phyloP scores from a whole-genome alignment of 2,888 invertebrate genomes.

The Cheilosia vulpina region DNA sequence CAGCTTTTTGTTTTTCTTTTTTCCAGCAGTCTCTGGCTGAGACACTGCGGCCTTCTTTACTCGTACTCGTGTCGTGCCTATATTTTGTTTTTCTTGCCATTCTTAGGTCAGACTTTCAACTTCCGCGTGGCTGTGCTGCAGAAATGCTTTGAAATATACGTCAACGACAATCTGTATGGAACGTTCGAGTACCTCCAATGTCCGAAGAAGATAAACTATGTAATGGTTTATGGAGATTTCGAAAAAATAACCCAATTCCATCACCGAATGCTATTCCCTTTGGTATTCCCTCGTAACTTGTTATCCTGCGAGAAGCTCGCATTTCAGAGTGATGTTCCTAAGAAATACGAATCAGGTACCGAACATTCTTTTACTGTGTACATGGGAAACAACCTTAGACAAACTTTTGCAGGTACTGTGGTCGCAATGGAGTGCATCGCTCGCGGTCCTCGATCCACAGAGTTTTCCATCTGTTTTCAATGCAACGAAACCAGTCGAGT shows the following conservation, averaged over 20 bases:
- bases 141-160: constrained; percentile 83
- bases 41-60: not conserved
- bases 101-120: constrained; percentile 80
- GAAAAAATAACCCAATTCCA: constrained; percentile 83
- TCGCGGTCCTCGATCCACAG: constrained; percentile 81
- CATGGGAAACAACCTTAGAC: not conserved
- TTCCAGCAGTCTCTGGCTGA: not conserved
- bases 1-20: too few species aligned
- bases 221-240: constrained; percentile 81
- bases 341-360: constrained; percentile 81
- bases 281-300: constrained; percentile 81
- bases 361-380: not conserved
- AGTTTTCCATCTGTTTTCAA: constrained; percentile 82
- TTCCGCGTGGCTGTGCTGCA: constrained; percentile 82
- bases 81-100: not conserved
- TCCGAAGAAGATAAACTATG: constrained; percentile 82
- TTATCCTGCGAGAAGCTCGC: constrained; percentile 81
- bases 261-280: constrained; percentile 82
- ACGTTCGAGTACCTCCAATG: constrained; percentile 82
- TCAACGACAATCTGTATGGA: constrained; percentile 82
- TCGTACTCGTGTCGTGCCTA: not conserved
- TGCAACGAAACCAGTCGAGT: constrained; percentile 82
- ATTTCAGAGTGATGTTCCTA: constrained; percentile 82
- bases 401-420: constrained; percentile 79
- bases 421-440: constrained; percentile 83